Evolutionary conservation across 1,140 invertebrate species (phyloP), one percentile per base, ranked within the genome.

Genomic region (Rhopalosiphum maidis): DNA sequence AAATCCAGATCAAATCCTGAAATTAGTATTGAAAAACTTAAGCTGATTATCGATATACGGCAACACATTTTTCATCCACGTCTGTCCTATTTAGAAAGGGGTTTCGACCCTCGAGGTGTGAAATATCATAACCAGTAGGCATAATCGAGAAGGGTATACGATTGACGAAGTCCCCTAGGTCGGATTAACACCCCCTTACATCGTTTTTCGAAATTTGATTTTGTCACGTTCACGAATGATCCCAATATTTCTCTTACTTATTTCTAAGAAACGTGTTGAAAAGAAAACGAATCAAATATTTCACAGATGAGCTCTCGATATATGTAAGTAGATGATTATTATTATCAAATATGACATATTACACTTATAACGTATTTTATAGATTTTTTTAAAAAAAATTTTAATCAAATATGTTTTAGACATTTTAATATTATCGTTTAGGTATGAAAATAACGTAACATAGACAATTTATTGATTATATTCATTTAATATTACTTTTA

Each of bases 121-220:
- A 93, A 93, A 85, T 93, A 93, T 93, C 46, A 91, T 91, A 83
- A 77, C 77, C 90, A 91, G 68, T 91, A 46, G 90, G 90, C 77
- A 91, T 82, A 91, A 91, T 90, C 89, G 54, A 90, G 37, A 88
- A 25, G 37, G 89, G 54, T 60, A 68, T 90, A 68, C 55, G 89
- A 83, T 83, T 92, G 90, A 92, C 68, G 43, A 83, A 83, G 77
- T 48, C 90, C 90, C 68, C 77, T 82, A 35, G 37, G 90, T 83
- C 77, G 68, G 90, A 92, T 92, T 92, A 92, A 68, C 35, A 37
- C 35, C 30, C 46, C 41, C 68, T 68, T 30, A 37, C 35, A 5
- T 25, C 89, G 23, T 60, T 43, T 43, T 90, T 90, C 15, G 37
- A 68, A 51, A 90, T 90, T 68, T 90, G 89, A 90, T 90, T 90